These are phyloP conservation scores for Scotopteryx bipunctaria DNA, from an alignment of 2,888 invertebrate genomes.

Conservation along the genomic window DNA sequence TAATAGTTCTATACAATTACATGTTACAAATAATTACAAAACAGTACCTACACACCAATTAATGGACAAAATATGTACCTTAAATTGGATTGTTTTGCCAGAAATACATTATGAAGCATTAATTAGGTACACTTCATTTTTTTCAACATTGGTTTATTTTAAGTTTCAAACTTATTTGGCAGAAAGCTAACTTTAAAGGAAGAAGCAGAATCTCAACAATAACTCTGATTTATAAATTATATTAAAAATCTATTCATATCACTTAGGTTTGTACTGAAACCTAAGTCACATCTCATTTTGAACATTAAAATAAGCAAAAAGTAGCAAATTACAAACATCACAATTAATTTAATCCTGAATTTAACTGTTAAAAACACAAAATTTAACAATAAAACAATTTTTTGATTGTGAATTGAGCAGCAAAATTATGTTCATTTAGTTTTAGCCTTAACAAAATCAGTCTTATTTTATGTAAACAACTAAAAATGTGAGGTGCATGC, in stretches of 20 bases:
- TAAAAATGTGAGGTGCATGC: slow-evolving; percentile 13
- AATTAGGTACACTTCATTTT: too few species aligned
- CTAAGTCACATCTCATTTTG: too few species aligned
- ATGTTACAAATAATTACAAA: slow-evolving; percentile 17
- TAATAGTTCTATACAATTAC: slow-evolving; percentile 10
- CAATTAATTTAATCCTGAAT: too few species aligned
- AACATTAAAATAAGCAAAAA: too few species aligned
- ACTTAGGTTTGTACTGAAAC: too few species aligned
- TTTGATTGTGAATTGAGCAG: neutral
- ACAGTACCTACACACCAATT: slow-evolving; percentile 5
- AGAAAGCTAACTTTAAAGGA: slow-evolving; percentile 3
- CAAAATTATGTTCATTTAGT: neutral
- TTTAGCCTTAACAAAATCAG: slow-evolving; percentile 36
- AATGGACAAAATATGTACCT: slow-evolving; percentile 7
- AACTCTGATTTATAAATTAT: too few species aligned
- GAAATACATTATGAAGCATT: too few species aligned
- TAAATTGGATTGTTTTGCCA: slow-evolving; percentile 7
- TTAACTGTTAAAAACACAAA: neutral
- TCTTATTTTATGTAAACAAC: slow-evolving; percentile 30
- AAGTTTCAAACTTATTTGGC: slow-evolving; percentile 22
- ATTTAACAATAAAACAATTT: neutral
- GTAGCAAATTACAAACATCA: too few species aligned
- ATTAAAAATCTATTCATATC: too few species aligned
- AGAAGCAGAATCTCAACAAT: neutral
- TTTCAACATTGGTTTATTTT: neutral